phyloP scores from a whole-genome alignment of 2,113 vertebrate genomes.

The Phylloscopus trochiloides region DNA sequence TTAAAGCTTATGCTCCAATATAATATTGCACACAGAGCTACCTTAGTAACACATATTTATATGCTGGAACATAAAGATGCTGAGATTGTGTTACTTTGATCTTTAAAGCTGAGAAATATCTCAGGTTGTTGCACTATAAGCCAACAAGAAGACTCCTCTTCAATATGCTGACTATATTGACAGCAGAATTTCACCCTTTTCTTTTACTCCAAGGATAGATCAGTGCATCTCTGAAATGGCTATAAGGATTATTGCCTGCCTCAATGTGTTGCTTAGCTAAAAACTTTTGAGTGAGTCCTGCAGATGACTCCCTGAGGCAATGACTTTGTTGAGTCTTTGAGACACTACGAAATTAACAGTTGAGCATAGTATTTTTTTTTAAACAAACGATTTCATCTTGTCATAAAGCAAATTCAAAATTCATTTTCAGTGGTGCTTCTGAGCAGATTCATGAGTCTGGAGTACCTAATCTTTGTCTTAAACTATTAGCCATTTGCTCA shows the following conservation, averaged over 20 bases:
- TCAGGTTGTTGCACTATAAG: background rate
- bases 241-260: background rate
- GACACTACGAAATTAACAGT: background rate
- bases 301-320: background rate
- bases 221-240: background rate
- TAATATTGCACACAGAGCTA: background rate
- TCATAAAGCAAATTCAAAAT: background rate
- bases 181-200: background rate
- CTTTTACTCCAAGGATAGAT: background rate
- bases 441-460: background rate
- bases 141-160: background rate
- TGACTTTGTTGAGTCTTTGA: background rate
- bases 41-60: background rate
- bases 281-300: background rate
- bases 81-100: background rate
- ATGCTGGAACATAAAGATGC: background rate
- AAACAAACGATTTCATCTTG: background rate
- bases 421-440: background rate
- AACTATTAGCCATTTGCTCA: background rate
- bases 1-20: background rate
- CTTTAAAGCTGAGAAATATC: background rate
- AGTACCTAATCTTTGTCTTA: background rate
- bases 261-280: background rate
- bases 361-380: background rate
- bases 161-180: background rate